Evolutionary conservation across 2,113 vertebrate species (phyloP).

Genomic region (Nipponia nippon): DNA sequence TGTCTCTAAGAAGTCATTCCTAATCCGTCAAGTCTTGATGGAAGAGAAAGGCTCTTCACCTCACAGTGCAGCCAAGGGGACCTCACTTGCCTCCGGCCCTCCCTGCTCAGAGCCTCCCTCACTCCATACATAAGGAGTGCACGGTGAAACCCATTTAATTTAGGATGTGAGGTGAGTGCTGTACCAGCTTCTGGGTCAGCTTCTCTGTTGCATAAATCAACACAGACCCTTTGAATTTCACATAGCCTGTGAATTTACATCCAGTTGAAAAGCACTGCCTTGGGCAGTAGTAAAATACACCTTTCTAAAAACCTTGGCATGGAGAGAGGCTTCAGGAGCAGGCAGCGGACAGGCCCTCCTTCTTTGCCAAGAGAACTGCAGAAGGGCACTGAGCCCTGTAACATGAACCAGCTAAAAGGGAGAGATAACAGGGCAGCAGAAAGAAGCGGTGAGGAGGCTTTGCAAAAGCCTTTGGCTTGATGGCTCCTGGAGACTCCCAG

Average conservation of each 20-base stretch:
- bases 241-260: background rate
- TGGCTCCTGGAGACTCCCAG: background rate
- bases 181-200: background rate
- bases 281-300: background rate
- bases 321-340: background rate
- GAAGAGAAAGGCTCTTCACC: background rate
- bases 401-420: background rate
- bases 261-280: background rate
- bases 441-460: background rate
- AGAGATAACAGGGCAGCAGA: accelerated
- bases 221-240: background rate
- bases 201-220: background rate
- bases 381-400: background rate
- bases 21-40: conserved; percentile 9
- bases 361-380: background rate
- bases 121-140: background rate
- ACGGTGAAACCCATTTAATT: background rate
- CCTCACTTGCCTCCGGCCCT: background rate
- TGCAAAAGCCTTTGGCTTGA: background rate
- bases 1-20: background rate
- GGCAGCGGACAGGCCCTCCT: background rate
- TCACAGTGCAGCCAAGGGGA: background rate
- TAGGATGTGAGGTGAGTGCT: background rate
- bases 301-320: background rate
- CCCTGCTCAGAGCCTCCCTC: background rate